Conservation (phyloP, 1,140 invertebrate species). For the Limonius californicus region DNA sequence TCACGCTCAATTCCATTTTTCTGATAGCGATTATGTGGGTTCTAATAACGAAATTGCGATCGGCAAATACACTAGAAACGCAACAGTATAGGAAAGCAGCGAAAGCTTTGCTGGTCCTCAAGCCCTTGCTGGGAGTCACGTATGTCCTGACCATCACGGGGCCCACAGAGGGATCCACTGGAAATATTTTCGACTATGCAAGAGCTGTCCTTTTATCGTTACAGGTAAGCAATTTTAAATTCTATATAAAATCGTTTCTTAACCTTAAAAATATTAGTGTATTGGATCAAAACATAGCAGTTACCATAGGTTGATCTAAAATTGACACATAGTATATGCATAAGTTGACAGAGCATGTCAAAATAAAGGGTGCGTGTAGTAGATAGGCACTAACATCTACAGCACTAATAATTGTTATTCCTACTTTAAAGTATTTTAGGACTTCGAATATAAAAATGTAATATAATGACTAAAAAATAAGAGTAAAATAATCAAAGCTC, state of each 20-base stretch:
- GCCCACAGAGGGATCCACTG: slow-evolving; percentile 59
- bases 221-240: slow-evolving; percentile 61
- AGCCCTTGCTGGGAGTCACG: slow-evolving; percentile 82
- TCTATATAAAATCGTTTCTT: not conserved
- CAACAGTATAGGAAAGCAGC: slow-evolving; percentile 84
- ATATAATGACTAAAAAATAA: no score
- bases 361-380: no score
- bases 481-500: no score
- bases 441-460: no score
- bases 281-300: no score
- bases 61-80: slow-evolving; percentile 71
- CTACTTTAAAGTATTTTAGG: no score
- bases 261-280: no score
- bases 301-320: no score
- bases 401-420: no score
- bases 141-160: slow-evolving; percentile 75
- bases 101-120: slow-evolving; percentile 80
- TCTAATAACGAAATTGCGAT: slow-evolving; percentile 84
- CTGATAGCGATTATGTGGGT: slow-evolving; percentile 91
- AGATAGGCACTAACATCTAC: no score
- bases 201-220: slow-evolving; percentile 72
- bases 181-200: slow-evolving; percentile 61
- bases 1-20: slow-evolving; percentile 80
- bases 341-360: no score
- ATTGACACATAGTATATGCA: no score